Evolutionary conservation across 2,888 invertebrate species (phyloP), one percentile per base, ranked within the genome.

Genomic region (Oscheius sp.): DNA sequence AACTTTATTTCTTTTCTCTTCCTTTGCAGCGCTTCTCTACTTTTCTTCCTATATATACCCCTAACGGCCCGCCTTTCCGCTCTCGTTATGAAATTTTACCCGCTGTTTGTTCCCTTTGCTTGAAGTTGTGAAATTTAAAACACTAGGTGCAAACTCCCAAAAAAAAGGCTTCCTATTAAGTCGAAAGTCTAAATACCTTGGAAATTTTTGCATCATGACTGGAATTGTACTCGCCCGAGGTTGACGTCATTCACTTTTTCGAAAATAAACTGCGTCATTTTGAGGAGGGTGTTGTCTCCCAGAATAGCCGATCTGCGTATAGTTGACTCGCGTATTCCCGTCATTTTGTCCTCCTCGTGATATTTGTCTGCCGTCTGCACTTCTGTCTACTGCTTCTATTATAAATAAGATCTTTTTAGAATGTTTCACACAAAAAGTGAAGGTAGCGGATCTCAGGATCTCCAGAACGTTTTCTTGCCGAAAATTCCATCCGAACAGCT

Each of bases 391-490:
- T 30, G n/a, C 4, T 5, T 28, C 6, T 6, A 33, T 14, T 54
- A 33, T 33, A 14, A 9, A 33, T 54, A 8, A 33, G n/a, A 17
- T 54, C 12, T 30, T 54, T 54, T 59, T 26, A 44, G 41, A 22
- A 47, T 47, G 47, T 47, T 47, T 47, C 47, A 47, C 14, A 22
- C 17, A 9, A 59, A 59, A 59, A 22, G n/a, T 20, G 59, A 59
- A 20, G 59, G 44, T 26, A n/a, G n/a, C n/a, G 59, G 59, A 22
- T 59, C 59, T 20, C 59, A 59, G 30, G 59, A 59, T 44, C 28
- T 59, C 24, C 41, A 59, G 44, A 59, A 59, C 26, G 59, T 59
- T 44, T 59, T 59, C 45, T 44, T 59, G 14, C 59, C 59, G 8
- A 59, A 59, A 44, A 41, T 59, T 14, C 59, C 59, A 0, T 59